Evolutionary conservation across 2,113 vertebrate species (phyloP), one percentile per base, ranked within the genome.

Genomic region (Dipodomys spectabilis): DNA sequence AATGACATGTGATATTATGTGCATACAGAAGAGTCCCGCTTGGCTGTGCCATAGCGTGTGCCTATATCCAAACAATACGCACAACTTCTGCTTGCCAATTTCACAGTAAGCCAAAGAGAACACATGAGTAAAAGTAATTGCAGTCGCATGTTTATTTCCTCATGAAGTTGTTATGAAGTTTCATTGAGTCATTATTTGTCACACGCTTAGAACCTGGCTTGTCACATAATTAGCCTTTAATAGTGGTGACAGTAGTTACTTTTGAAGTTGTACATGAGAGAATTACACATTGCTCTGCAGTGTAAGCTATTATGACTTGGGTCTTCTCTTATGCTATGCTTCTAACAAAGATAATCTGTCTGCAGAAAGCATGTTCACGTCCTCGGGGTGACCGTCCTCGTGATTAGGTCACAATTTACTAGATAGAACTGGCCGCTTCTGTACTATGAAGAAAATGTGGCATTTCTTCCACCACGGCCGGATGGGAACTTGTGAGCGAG

Each of bases 311-410:
- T 78, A 49, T 25, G 28, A 82, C 3, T 10, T 57, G 25, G 32
- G 82, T 67, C 6, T n/a, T 74, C 22, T 71, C 20, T 83, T 18
- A 73, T 13, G 30, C 44, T 71, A 57, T 15, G 39, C 6, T 86
- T 82, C 53, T 91, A 67, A 91, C 67, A 62, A 79, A 82, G 45
- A 81, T 82, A 71, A 77, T 49, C 28, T 95, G 20, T 67, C 20
- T 65, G 53, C 39, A 74, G 80, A 92, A 90, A 89, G 71, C 32
- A 67, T 6, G 45, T 73, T 60, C 72, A 19, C 11, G 8, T 77
- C 25, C 7, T 84, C 53, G 79, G 27, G 27, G 28, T 71, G 35
- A 81, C 25, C 60, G 25, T 72, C 25, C 20, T 6, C 44, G 3
- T 22, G 35, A 86, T 27, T 30, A 75, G 23, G 12, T 57, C 5